Conservation (phyloP, 2,113 vertebrate species). For the Myotis yumanensis region DNA sequence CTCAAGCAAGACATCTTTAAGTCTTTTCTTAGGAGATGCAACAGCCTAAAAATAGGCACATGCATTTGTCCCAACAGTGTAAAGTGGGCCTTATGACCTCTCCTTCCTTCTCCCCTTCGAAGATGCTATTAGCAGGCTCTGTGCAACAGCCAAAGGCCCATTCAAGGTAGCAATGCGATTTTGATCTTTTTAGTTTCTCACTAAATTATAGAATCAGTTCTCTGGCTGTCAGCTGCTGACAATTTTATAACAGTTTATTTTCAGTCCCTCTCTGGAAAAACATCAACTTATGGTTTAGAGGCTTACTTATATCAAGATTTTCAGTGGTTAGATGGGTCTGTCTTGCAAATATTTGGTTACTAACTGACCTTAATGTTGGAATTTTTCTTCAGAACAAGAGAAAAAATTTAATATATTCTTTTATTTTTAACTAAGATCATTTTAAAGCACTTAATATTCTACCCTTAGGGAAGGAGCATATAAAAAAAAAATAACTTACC, state of each 20-base stretch:
- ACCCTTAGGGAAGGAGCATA: neutral
- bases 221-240: constrained; percentile 70
- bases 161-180: constrained; percentile 70
- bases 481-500: constrained; percentile 1
- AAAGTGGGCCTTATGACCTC: constrained; percentile 34
- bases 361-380: constrained; percentile 43
- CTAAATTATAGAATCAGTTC: constrained; percentile 77
- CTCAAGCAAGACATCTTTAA: neutral
- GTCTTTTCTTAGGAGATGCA: neutral
- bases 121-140: constrained; percentile 60
- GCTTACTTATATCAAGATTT: constrained; percentile 56
- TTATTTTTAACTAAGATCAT: neutral
- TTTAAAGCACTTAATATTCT: neutral
- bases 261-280: constrained; percentile 63
- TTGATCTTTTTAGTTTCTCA: constrained; percentile 75
- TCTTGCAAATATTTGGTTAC: constrained; percentile 39
- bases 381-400: constrained; percentile 19
- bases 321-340: constrained; percentile 7
- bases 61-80: neutral
- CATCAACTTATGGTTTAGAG: constrained; percentile 66
- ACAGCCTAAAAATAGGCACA: neutral
- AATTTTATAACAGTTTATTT: constrained; percentile 78
- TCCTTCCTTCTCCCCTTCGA: constrained; percentile 28
- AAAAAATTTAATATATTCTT: constrained; percentile 39
- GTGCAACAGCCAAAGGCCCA: constrained; percentile 52